Evolutionary conservation across 2,113 vertebrate genomes (phyloP).

Genomic region (Microcebus ravelobensis): DNA sequence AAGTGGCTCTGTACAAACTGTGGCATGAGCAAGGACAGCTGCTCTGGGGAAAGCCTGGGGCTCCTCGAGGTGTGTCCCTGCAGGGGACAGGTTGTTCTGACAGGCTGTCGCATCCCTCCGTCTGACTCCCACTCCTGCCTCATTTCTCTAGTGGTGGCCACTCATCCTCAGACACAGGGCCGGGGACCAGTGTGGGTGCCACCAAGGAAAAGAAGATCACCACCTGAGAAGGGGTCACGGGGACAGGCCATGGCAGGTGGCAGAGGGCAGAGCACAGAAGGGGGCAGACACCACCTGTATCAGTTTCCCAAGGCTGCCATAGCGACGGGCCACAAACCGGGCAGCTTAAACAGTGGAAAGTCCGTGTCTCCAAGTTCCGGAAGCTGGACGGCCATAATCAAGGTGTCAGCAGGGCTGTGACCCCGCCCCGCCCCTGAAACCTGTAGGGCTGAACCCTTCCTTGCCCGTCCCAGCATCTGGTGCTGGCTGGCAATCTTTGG

Average conservation of each 20-base stretch:
- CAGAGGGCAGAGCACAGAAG: not conserved
- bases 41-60: rapidly evolving
- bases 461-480: not conserved
- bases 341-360: not conserved
- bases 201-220: not conserved
- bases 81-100: not conserved
- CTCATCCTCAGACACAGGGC: not conserved
- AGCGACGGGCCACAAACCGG: not conserved
- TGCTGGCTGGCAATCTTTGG: not conserved
- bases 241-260: not conserved
- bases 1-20: rapidly evolving
- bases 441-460: not conserved
- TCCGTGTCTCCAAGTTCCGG: not conserved
- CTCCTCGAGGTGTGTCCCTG: not conserved
- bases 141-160: not conserved
- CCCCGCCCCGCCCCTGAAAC: too few relatives aligned
- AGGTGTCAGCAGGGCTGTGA: not conserved
- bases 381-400: too few relatives aligned
- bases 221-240: not conserved
- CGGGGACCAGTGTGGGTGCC: not conserved
- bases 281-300: rapidly evolving
- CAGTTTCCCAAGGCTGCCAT: rapidly evolving
- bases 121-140: too few relatives aligned
- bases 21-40: not conserved
- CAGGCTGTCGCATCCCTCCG: rapidly evolving